A percentile compares a stretch with the other conserved stretches of the same genome.
Evolutionary conservation across 2,797 vertebrate genomes (phyloP).

Genomic region (Argyrosomus regius): DNA sequence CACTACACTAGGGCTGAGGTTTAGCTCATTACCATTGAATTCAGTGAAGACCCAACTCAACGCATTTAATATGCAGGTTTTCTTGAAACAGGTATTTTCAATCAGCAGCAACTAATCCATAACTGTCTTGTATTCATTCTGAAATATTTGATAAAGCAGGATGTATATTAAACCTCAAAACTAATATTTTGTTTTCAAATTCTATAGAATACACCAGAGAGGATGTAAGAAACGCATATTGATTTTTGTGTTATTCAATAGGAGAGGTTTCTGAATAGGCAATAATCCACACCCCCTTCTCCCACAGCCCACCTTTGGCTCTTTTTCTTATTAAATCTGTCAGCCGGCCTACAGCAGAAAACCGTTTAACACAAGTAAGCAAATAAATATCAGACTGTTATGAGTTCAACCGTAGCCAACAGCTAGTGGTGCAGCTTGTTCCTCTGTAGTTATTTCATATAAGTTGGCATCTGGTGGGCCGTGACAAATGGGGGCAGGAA

Average conservation of each 20-base stretch:
- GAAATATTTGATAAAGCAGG: slow-evolving; percentile 8
- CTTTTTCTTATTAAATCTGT: slow-evolving; percentile 49
- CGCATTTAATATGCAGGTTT: not conserved
- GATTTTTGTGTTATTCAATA: slow-evolving; percentile 63
- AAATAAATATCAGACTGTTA: slow-evolving; percentile 66
- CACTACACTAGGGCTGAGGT: too few species aligned
- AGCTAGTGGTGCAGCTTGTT: slow-evolving; percentile 51
- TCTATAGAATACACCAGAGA: not conserved
- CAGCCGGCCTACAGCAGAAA: slow-evolving; percentile 52
- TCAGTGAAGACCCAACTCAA: too few species aligned
- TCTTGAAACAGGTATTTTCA: not conserved
- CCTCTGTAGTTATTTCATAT: slow-evolving; percentile 43
- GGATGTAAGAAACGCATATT: slow-evolving; percentile 27
- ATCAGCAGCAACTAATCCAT: not conserved
- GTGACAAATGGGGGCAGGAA: slow-evolving; percentile 52
- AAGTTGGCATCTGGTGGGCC: slow-evolving; percentile 13
- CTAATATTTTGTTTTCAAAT: slow-evolving; percentile 4
- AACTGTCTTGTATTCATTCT: not conserved
- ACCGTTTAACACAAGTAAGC: slow-evolving; percentile 68
- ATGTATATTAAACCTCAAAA: slow-evolving; percentile 17
- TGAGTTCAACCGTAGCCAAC: slow-evolving; percentile 48
- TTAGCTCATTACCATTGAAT: too few species aligned
- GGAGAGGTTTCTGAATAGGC: slow-evolving; percentile 32
- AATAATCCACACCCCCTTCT: slow-evolving; percentile 24
- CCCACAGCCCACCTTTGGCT: slow-evolving; percentile 26